These are phyloP conservation scores for Melopsittacus undulatus DNA, from an alignment of 2,797 vertebrate genomes.

Conservation along the genomic window DNA sequence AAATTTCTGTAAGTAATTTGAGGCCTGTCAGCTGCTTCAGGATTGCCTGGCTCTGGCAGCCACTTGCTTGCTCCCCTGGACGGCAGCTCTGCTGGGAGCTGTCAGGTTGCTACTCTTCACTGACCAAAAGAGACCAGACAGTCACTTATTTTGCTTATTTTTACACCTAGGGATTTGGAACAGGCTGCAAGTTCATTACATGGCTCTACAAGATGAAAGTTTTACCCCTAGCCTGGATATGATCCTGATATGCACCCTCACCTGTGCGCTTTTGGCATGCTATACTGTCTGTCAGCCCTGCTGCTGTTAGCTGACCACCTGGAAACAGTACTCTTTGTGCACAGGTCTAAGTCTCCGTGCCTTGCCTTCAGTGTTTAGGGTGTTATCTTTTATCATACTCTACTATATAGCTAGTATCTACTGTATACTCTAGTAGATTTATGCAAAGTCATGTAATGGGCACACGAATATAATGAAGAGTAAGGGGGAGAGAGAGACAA, in stretches of 20 bases:
- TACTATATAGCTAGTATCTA: background rate
- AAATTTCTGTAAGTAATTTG: background rate
- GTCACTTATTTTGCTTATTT: background rate
- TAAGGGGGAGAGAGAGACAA: background rate
- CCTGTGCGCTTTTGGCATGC: fast-evolving
- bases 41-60: background rate
- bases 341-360: background rate
- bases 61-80: fast-evolving
- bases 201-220: background rate
- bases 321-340: background rate
- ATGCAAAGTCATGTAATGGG: background rate
- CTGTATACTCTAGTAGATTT: background rate
- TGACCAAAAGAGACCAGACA: background rate
- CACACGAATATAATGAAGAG: background rate
- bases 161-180: background rate
- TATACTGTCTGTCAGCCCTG: background rate
- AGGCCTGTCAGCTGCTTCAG: background rate
- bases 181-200: background rate
- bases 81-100: background rate
- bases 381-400: background rate
- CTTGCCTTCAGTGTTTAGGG: background rate
- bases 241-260: background rate
- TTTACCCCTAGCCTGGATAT: background rate
- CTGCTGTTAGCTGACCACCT: background rate
- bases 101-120: background rate